Conservation (phyloP, 2,888 invertebrate species). For the Germaria angustata region DNA sequence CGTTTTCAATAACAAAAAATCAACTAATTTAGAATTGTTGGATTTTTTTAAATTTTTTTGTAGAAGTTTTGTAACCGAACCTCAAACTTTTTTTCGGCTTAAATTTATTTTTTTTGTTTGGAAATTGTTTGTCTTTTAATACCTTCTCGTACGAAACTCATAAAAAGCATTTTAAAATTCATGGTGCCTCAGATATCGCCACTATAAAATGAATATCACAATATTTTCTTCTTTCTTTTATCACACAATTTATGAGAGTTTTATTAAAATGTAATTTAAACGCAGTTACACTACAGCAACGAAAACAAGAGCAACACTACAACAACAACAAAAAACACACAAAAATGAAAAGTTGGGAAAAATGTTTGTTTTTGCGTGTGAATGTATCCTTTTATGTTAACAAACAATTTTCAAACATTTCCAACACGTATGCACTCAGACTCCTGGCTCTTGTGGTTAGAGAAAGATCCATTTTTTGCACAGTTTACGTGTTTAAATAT, state of each 20-base stretch:
- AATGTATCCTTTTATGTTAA: not conserved
- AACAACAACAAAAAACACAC: not conserved
- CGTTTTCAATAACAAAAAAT: too few relatives aligned
- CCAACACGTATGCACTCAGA: conserved; percentile 23
- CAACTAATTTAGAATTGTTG: too few relatives aligned
- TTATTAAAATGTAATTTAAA: conserved; percentile 58
- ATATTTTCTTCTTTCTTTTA: conserved; percentile 16
- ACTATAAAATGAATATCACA: conserved; percentile 25
- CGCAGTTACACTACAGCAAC: conserved; percentile 13
- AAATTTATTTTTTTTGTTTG: not conserved
- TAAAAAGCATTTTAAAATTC: conserved; percentile 11
- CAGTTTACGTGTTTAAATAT: conserved; percentile 10
- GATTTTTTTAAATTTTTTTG: too few relatives aligned
- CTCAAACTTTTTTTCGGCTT: not conserved
- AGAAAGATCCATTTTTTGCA: not conserved
- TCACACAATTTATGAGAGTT: conserved; percentile 48
- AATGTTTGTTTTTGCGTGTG: not conserved
- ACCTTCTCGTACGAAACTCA: not conserved
- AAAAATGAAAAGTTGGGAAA: not conserved
- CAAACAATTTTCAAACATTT: conserved; percentile 21
- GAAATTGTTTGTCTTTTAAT: not conserved
- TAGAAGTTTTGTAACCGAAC: not conserved
- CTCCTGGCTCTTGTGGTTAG: conserved; percentile 20
- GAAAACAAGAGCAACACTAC: not conserved
- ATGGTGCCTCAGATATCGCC: conserved; percentile 8